phyloP scores from a whole-genome alignment of 2,113 vertebrate genomes.

The Nematolebias whitei region DNA sequence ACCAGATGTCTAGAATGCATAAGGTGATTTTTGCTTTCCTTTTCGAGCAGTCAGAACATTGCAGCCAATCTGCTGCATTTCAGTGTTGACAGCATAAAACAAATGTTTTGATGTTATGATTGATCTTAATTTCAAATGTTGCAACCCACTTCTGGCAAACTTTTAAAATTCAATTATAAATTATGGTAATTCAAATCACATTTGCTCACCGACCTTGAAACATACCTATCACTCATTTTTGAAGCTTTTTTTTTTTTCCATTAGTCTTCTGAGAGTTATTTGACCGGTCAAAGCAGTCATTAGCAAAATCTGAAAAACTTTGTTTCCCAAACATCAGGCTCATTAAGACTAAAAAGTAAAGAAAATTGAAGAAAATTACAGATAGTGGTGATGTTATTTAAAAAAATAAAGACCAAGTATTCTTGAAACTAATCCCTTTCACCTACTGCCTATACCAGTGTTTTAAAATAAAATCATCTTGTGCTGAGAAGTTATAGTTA shows the following conservation, averaged over 20 bases:
- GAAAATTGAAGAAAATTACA: not conserved
- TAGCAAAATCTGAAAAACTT: no score
- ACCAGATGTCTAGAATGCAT: slow-evolving; percentile 12
- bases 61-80: not conserved
- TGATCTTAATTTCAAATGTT: not conserved
- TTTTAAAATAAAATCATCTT: no score
- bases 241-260: not conserved
- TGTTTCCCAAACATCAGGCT: not conserved
- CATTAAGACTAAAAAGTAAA: not conserved
- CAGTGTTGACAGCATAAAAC: not conserved
- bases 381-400: no score
- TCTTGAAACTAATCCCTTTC: no score
- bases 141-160: not conserved
- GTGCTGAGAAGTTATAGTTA: no score
- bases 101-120: not conserved
- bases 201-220: not conserved
- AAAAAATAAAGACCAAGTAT: no score
- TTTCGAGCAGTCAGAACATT: not conserved
- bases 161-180: not conserved
- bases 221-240: not conserved
- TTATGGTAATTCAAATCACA: not conserved
- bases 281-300: not conserved
- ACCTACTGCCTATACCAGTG: no score
- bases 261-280: not conserved
- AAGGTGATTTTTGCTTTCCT: not conserved